phyloP scores from a whole-genome alignment of 1,140 invertebrate genomes.

The Solenopsis invicta region DNA sequence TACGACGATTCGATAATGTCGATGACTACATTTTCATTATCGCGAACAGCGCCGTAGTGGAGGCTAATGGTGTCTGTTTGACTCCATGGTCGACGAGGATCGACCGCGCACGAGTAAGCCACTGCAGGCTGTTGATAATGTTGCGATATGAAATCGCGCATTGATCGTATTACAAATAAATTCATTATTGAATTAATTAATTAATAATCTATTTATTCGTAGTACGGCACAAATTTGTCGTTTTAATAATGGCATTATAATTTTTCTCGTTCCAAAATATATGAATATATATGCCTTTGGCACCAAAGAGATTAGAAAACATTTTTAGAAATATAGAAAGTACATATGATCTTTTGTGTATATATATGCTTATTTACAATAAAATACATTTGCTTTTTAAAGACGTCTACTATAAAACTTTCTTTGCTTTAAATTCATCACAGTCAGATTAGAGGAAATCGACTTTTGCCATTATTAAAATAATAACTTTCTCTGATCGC shows the following conservation, averaged over 20 bases:
- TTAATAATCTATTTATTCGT: conserved; percentile 24
- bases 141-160: conserved; percentile 23
- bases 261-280: background rate
- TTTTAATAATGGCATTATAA: conserved; percentile 13
- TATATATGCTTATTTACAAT: background rate
- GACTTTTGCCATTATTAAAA: conserved; percentile 18
- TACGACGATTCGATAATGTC: conserved; percentile 62
- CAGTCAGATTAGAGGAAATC: background rate
- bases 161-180: conserved; percentile 42
- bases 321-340: background rate
- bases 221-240: background rate
- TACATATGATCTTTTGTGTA: background rate
- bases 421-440: background rate
- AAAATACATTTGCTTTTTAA: background rate
- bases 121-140: conserved; percentile 18
- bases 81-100: background rate
- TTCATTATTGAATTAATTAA: conserved; percentile 17
- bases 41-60: conserved; percentile 28
- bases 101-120: background rate
- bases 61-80: conserved; percentile 3
- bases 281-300: background rate
- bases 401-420: background rate
- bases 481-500: background rate
- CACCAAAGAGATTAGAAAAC: background rate
- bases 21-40: conserved; percentile 45